Evolutionary conservation across 64 coral and sea anemone genomes (phyloP).

Genomic region (Dendrophyllia cribrosa): DNA sequence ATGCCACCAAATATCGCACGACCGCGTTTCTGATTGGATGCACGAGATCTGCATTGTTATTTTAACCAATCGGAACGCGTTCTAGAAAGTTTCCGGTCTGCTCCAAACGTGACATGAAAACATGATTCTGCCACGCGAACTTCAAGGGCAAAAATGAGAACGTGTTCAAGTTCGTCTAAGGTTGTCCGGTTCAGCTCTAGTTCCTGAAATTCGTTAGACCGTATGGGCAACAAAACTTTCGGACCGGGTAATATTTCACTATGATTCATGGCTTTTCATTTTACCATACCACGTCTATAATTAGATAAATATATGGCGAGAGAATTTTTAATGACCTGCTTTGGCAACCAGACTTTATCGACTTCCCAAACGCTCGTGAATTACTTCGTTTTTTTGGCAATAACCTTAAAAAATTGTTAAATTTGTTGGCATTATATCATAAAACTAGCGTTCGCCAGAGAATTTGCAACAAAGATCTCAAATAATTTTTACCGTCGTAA

Average conservation of each 20-base stretch:
- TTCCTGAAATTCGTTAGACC: neutral
- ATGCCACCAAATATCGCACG: too few relatives aligned
- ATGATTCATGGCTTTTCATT: neutral
- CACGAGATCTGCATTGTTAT: neutral
- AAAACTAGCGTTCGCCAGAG: neutral
- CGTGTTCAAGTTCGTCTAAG: neutral
- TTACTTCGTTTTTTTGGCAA: neutral
- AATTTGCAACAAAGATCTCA: too few relatives aligned
- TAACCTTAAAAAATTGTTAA: neutral
- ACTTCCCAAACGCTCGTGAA: neutral
- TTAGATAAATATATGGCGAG: neutral
- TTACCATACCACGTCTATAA: neutral
- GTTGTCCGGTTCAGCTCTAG: neutral
- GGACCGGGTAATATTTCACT: neutral
- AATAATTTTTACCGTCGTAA: too few relatives aligned
- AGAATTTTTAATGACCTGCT: neutral
- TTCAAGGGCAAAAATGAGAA: neutral
- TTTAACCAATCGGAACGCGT: neutral
- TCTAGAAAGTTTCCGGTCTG: neutral
- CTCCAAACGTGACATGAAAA: conserved; percentile 15
- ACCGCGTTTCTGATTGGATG: conserved; percentile 6
- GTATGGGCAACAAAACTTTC: neutral
- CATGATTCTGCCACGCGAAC: conserved; percentile 32
- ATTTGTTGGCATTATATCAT: neutral
- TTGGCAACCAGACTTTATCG: neutral